phyloP scores from a whole-genome alignment of 2,113 vertebrate species.

The Chrysemys picta region DNA sequence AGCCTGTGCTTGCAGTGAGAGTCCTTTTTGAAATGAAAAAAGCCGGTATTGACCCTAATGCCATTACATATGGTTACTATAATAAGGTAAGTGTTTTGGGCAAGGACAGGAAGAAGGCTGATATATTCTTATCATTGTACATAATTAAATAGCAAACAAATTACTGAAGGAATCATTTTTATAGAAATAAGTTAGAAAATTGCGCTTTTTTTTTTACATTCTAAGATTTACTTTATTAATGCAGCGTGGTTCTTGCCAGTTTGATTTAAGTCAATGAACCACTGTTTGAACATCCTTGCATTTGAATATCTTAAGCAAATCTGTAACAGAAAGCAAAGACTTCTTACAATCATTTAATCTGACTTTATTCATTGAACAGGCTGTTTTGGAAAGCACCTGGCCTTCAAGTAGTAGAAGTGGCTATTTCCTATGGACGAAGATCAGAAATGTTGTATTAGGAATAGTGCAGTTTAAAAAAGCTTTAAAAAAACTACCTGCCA shows the following conservation, averaged over 20 bases:
- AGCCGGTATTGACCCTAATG: constrained; percentile 95
- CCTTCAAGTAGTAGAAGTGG: constrained; percentile 95
- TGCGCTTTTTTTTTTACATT: neutral
- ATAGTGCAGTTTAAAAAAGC: constrained; percentile 94
- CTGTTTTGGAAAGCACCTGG: constrained; percentile 98
- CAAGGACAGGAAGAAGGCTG: fast-evolving
- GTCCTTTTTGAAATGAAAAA: constrained; percentile 99
- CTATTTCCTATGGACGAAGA: constrained; percentile 96
- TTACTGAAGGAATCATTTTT: neutral
- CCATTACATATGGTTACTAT: constrained; percentile 98
- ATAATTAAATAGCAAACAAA: neutral
- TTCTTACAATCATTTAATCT: constrained; percentile 25
- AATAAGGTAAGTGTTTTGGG: constrained; percentile 85
- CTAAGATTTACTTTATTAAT: constrained; percentile 4
- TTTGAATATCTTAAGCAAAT: neutral
- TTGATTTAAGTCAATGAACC: neutral
- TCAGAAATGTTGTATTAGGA: constrained; percentile 93
- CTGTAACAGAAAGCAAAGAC: neutral
- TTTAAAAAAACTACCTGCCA: constrained; percentile 85
- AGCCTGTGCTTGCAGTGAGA: constrained; percentile 94
- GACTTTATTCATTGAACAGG: constrained; percentile 78
- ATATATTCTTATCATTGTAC: neutral
- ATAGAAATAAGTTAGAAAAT: neutral
- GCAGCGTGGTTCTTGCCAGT: neutral
- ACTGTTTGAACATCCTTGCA: neutral